Percentiles rank a stretch among this genome's conserved stretches.
Conservation (phyloP, 1,140 invertebrate species). For the Araneus ventricosus region DNA sequence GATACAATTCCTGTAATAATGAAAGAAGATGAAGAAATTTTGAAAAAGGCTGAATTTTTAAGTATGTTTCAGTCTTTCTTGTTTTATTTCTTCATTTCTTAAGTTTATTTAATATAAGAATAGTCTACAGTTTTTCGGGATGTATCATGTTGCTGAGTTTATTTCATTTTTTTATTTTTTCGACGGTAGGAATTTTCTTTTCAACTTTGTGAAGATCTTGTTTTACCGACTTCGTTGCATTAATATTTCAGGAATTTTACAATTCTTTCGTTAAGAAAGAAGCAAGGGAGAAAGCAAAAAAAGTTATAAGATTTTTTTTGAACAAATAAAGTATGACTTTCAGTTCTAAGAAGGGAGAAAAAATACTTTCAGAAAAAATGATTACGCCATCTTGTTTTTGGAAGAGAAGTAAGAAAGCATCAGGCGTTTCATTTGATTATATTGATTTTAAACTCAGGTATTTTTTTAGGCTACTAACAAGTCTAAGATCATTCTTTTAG, state of each 20-base stretch:
- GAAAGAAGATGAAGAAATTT: neutral
- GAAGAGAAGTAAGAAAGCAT: neutral
- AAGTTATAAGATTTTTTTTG: neutral
- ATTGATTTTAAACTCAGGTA: neutral
- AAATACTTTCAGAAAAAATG: neutral
- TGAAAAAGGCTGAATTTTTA: neutral
- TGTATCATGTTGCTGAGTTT: constrained; percentile 35
- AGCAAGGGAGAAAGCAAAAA: neutral
- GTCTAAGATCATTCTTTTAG: too few relatives aligned
- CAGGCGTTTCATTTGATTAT: neutral
- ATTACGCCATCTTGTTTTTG: neutral
- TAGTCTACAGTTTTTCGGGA: neutral
- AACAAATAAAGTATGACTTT: constrained; percentile 17
- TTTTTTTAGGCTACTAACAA: neutral
- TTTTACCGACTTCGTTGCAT: constrained; percentile 1
- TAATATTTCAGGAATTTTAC: constrained; percentile 25
- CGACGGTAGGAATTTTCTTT: neutral
- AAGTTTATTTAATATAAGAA: constrained; percentile 3
- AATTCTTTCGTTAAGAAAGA: neutral
- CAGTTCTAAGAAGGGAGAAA: neutral
- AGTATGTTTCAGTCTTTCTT: neutral
- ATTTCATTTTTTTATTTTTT: neutral
- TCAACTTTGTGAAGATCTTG: neutral
- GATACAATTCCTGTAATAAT: neutral
- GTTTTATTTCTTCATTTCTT: neutral